Conservation (phyloP, 2,888 invertebrate species). For the Crematogaster levior region DNA sequence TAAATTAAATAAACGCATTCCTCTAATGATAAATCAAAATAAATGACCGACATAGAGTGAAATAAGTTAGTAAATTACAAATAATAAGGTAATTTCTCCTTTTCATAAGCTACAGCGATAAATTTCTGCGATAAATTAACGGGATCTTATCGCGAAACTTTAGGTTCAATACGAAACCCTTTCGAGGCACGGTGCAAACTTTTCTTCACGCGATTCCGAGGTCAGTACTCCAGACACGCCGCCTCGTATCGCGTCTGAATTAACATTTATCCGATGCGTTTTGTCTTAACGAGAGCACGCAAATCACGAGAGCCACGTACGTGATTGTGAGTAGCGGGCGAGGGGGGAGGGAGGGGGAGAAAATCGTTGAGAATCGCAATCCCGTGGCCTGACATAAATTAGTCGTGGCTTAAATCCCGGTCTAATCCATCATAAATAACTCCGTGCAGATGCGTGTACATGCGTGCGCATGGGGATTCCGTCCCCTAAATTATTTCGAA, state of each 20-base stretch:
- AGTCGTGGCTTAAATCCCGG: conserved; percentile 83
- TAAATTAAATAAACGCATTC: conserved; percentile 1
- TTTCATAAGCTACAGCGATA: conserved; percentile 4
- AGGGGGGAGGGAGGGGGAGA: conserved; percentile 50
- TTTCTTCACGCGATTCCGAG: conserved; percentile 30
- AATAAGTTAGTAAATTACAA: background rate
- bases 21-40: background rate
- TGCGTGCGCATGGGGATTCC: conserved; percentile 78
- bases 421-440: conserved; percentile 85
- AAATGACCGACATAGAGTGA: background rate
- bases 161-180: background rate
- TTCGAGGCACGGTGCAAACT: conserved; percentile 25
- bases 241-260: conserved; percentile 5
- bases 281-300: conserved; percentile 42
- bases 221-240: conserved; percentile 17
- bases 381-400: conserved; percentile 82
- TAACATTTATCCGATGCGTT: conserved; percentile 39
- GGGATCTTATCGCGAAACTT: conserved; percentile 13
- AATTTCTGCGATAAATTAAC: conserved; percentile 15
- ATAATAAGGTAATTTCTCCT: conserved; percentile 1
- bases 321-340: conserved; percentile 1
- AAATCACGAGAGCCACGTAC: conserved; percentile 19
- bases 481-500: conserved; percentile 85
- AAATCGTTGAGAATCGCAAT: conserved; percentile 76
- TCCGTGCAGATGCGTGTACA: conserved; percentile 83